A percentile compares a stretch with the other conserved stretches of the same genome.
These are phyloP conservation scores for Cyphomyrus discorhynchus DNA, from an alignment of 2,113 vertebrate genomes.

Conservation along the genomic window DNA sequence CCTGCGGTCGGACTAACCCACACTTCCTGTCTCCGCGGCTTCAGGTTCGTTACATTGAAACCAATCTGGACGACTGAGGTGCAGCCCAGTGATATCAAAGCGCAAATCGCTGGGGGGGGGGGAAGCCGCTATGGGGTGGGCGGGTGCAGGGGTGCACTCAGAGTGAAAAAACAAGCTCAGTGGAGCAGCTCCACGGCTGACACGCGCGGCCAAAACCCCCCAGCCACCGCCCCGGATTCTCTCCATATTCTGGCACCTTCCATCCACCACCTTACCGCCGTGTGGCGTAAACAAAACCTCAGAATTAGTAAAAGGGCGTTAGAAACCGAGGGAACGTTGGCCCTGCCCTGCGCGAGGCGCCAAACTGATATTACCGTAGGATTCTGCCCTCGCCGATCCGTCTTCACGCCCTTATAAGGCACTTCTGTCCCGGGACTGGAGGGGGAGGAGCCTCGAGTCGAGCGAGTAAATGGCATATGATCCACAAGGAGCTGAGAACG, in stretches of 20 bases:
- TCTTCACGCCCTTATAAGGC: slow-evolving; percentile 1
- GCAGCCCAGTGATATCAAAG: background rate
- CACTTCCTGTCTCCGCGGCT: slow-evolving; percentile 48
- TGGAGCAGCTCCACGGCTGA: too few species aligned
- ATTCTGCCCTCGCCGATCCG: background rate
- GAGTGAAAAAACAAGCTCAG: background rate
- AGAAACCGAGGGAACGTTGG: slow-evolving; percentile 11
- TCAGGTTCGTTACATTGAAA: slow-evolving; percentile 4
- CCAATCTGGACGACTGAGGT: background rate
- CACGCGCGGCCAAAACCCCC: slow-evolving; percentile 32
- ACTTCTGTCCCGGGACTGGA: slow-evolving; percentile 33
- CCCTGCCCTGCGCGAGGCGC: background rate
- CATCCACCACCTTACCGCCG: slow-evolving; percentile 30
- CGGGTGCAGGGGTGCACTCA: background rate
- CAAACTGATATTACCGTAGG: background rate
- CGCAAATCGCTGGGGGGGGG: background rate
- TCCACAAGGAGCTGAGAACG: background rate
- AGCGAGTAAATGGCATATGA: background rate
- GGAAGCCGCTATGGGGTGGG: background rate
- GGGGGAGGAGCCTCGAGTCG: background rate
- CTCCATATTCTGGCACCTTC: slow-evolving; percentile 34
- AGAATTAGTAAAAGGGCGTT: slow-evolving; percentile 59
- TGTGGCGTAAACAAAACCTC: slow-evolving; percentile 29
- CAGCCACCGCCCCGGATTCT: slow-evolving; percentile 41
- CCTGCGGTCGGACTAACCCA: slow-evolving; percentile 45